These are phyloP conservation scores for Stigmatopora argus DNA, from an alignment of 2,113 vertebrate genomes.

Conservation along the genomic window DNA sequence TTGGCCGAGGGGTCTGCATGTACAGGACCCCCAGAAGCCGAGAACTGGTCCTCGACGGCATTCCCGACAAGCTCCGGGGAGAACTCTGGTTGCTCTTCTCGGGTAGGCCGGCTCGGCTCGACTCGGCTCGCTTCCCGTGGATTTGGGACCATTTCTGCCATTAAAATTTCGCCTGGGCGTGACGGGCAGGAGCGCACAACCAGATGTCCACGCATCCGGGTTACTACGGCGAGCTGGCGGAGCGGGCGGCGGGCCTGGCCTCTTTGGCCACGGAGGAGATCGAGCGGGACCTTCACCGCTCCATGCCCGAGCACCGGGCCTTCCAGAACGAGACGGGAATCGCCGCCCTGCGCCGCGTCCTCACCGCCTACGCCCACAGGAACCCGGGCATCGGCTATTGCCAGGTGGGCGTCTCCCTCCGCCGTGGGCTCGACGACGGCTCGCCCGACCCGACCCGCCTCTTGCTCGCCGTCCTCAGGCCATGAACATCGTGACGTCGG, in stretches of 20 bases:
- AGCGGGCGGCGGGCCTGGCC: conserved; percentile 81
- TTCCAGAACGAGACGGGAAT: conserved; percentile 96
- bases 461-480: conserved; percentile 70
- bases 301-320: conserved; percentile 94
- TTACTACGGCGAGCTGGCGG: conserved; percentile 87
- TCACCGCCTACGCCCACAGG: conserved; percentile 93
- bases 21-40: conserved; percentile 88
- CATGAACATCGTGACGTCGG: conserved; percentile 97
- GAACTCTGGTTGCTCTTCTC: conserved; percentile 95
- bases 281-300: conserved; percentile 93
- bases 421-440: not conserved
- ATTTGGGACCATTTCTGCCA: too few relatives aligned
- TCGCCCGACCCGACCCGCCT: not conserved
- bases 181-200: conserved; percentile 82
- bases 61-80: conserved; percentile 86
- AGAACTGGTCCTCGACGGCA: conserved; percentile 88
- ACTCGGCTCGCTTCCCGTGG: not conserved
- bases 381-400: conserved; percentile 97
- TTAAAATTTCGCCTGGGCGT: too few relatives aligned
- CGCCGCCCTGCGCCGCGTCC: conserved; percentile 87
- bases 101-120: conserved; percentile 34
- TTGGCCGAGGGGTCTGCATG: conserved; percentile 93
- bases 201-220: conserved; percentile 89
- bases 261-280: conserved; percentile 94
- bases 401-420: conserved; percentile 71